Conservation (phyloP, 2,797 vertebrate genomes). For the Apogon hyalosoma region DNA sequence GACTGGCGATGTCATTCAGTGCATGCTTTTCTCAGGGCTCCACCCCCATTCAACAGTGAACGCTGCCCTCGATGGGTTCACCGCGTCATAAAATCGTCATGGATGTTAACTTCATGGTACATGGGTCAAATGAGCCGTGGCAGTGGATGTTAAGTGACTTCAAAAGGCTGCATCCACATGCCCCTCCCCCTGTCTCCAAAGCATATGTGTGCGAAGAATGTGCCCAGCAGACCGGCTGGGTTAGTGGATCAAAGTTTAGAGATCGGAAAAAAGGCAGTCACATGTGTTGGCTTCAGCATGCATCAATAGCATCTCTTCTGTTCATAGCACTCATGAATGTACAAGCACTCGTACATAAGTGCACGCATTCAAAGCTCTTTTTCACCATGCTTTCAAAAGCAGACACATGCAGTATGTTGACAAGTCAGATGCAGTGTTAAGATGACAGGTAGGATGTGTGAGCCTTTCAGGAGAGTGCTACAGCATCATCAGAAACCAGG, state of each 20-base stretch:
- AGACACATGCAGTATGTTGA: slow-evolving; percentile 42
- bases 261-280: slow-evolving; percentile 21
- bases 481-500: slow-evolving; percentile 56
- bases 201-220: slow-evolving; percentile 52
- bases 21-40: slow-evolving; percentile 21
- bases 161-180: slow-evolving; percentile 42
- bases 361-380: slow-evolving; percentile 3
- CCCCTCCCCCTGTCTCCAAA: slow-evolving; percentile 15
- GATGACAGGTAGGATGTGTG: slow-evolving; percentile 67
- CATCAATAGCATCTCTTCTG: slow-evolving; percentile 1
- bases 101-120: slow-evolving; percentile 55
- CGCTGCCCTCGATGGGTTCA: slow-evolving; percentile 38
- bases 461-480: slow-evolving; percentile 47
- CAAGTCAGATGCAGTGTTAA: slow-evolving; percentile 43
- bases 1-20: slow-evolving; percentile 9
- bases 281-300: slow-evolving; percentile 15
- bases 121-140: slow-evolving; percentile 71
- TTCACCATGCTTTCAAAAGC: slow-evolving; percentile 19
- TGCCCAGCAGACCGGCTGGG: slow-evolving; percentile 28
- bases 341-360: neutral
- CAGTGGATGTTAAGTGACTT: slow-evolving; percentile 68
- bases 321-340: neutral
- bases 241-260: slow-evolving; percentile 35
- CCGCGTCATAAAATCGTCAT: slow-evolving; percentile 67
- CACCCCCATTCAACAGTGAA: slow-evolving; percentile 21